Evolutionary conservation across 2,113 vertebrate genomes (phyloP), one percentile per base, ranked within the genome.

Genomic region (Cephalopterus ornatus): DNA sequence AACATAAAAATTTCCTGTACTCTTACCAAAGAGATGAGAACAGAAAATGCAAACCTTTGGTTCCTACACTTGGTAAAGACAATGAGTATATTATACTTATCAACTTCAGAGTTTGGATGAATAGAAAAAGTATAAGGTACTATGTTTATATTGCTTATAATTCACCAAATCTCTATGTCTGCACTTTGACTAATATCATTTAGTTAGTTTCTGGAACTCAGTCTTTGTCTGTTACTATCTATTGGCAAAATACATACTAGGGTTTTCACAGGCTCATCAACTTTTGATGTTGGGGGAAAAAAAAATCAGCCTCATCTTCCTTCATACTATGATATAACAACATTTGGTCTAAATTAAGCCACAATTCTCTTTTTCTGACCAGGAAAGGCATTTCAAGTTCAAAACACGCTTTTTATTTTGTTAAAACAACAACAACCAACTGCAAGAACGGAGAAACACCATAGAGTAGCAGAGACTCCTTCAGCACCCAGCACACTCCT

Each of bases 1-100:
- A 72, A 70, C 58, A 35, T 58, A 72, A 68, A 85, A 73, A 93
- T 55, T 81, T 55, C 19, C 49, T 80, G 30, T 58, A 30, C 66
- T 80, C 87, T 94, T 93, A 91, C 73, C 74, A 67, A 94, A 82
- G 73, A 96, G 53, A 41, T 78, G 62, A 95, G 89, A 82, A 89
- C 97, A 95, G 44, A 85, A 79, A 96, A 75, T 73, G 19, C 20
- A 92, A 94, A 71, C 22, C 67, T 96, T 71, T 85, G 50, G 30
- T 84, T 97, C 50, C 75, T 93, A 77, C 11, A 20, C 20, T 72
- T 74, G 44, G 15, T 70, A 73, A 92, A 92, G 30, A 81, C 14
- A 84, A 20, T 22, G 23, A 73, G 26, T 50, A 90, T 90, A 53
- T 70, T n/a, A 56, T 14, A 71, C 6, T 35, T 67, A 58, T 3